Percentiles rank a stretch among this genome's conserved stretches.
Evolutionary conservation across 2,113 vertebrate species (phyloP).

Genomic region (Corythoichthys intestinalis): DNA sequence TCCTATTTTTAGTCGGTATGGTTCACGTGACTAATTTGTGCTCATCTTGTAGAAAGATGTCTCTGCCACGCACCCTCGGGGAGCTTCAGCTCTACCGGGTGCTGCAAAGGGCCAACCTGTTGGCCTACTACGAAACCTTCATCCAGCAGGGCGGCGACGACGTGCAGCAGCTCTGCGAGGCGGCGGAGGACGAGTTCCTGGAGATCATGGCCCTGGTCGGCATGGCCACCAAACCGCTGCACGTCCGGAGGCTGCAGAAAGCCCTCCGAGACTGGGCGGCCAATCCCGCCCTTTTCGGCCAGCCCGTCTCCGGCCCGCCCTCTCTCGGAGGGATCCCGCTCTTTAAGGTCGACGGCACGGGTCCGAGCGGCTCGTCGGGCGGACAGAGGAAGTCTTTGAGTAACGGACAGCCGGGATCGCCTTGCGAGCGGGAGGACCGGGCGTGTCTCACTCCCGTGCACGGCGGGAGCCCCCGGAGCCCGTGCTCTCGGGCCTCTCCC

Average conservation of each 20-base stretch:
- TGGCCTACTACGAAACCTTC: slow-evolving; percentile 98
- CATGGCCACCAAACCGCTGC: slow-evolving; percentile 97
- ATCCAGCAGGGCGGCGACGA: slow-evolving; percentile 98
- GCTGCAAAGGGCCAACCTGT: slow-evolving; percentile 90
- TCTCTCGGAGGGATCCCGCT: slow-evolving; percentile 82
- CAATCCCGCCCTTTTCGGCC: slow-evolving; percentile 90
- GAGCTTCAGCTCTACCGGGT: slow-evolving; percentile 96
- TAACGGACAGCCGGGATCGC: slow-evolving; percentile 83
- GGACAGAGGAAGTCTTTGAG: slow-evolving; percentile 78
- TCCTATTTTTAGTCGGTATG: slow-evolving; percentile 13
- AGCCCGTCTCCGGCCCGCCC: slow-evolving; percentile 81
- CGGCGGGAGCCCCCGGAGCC: slow-evolving; percentile 82
- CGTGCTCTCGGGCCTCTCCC: slow-evolving; percentile 84
- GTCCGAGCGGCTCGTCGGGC: slow-evolving; percentile 51
- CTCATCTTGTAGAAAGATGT: slow-evolving; percentile 72
- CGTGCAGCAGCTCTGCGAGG: slow-evolving; percentile 95
- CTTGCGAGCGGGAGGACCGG: slow-evolving; percentile 74
- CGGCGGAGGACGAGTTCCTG: slow-evolving; percentile 94
- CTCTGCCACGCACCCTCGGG: slow-evolving; percentile 91
- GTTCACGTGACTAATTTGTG: slow-evolving; percentile 31
- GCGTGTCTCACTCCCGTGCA: slow-evolving; percentile 75
- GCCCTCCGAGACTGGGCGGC: slow-evolving; percentile 93
- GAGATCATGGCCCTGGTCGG: slow-evolving; percentile 99
- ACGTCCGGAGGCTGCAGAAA: slow-evolving; percentile 94
- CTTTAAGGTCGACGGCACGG: slow-evolving; percentile 85